Base-by-base conservation (phyloP, 1,140 invertebrate species). In the Lethocerus indicus region DNA sequence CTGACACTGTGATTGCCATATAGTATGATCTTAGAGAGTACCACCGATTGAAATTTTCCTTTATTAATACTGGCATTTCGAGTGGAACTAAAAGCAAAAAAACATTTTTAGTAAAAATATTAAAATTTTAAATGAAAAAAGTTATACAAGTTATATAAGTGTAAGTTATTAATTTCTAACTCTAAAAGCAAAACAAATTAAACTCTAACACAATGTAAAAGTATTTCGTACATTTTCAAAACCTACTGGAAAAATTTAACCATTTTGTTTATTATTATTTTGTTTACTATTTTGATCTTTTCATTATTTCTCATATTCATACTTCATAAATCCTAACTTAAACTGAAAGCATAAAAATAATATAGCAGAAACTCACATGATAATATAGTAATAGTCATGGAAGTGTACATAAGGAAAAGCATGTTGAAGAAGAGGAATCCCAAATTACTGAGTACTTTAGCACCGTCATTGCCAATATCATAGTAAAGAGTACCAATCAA, bases 401-500 rank as follows among this genome's bases (percentile, higher is more conserved):
- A 91, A 1, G 91, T 93, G 68, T 96, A 97, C 87, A 97, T 95
- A 37, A 96, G 76, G 73, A 97, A 96, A 54, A 97, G 71, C 81
- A 96, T 89, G 63, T 91, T 93, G 76, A 97, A 96, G 71, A 97
- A 97, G 1, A 97, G 71, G 68, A 91, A 95, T 47, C 90, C 91
- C 57, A 93, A 76, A 65, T 98, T 98, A 63, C 90, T 94, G 41
- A 94, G 76, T 23, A 92, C 89, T 70, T 96, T 94, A 54, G 81
- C 81, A 54, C 87, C 46, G 91, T 54, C 52, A 36, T 50, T 54
- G 1, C 52, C 52, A 25, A 54, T 50, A 28, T 54, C 48, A 23
- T 54, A 54, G 37, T 54, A 54, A 2, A 54, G 21, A 41, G 52
- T 48, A n/a, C 52, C 55, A 61, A 97, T 95, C 35, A 97, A 67